phyloP scores from a whole-genome alignment of 2,888 invertebrate genomes.

The Chrysotoxum bicinctum region DNA sequence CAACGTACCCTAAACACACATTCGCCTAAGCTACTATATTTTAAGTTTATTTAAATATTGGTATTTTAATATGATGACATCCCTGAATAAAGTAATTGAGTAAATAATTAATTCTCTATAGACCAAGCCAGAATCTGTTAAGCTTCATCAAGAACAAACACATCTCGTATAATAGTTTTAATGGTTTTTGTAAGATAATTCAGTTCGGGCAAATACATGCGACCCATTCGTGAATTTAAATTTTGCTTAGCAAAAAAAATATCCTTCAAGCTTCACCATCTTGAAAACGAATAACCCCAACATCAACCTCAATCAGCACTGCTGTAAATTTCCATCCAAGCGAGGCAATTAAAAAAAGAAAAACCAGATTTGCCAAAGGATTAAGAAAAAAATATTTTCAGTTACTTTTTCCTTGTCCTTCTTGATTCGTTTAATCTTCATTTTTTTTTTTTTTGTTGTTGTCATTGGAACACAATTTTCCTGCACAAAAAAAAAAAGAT shows the following conservation, averaged over 20 bases:
- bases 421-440: conserved; percentile 41
- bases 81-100: too few species aligned
- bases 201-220: neutral
- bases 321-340: conserved; percentile 30
- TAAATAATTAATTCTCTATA: too few species aligned
- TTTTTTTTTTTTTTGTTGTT: too few species aligned
- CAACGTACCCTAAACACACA: too few species aligned
- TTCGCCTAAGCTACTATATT: too few species aligned
- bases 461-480: conserved; percentile 47
- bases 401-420: conserved; percentile 34
- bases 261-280: conserved; percentile 19
- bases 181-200: too few species aligned
- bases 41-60: too few species aligned
- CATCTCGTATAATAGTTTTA: too few species aligned
- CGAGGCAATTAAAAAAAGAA: conserved; percentile 46
- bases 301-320: conserved; percentile 23
- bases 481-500: too few species aligned
- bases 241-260: neutral
- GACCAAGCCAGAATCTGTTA: too few species aligned
- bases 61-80: too few species aligned
- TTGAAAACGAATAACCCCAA: conserved; percentile 23
- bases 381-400: conserved; percentile 32
- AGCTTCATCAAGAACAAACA: too few species aligned
- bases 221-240: neutral
- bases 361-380: neutral